These are phyloP conservation scores for Strigamia crassipes DNA, from an alignment of 2,888 invertebrate species.

Conservation along the genomic window DNA sequence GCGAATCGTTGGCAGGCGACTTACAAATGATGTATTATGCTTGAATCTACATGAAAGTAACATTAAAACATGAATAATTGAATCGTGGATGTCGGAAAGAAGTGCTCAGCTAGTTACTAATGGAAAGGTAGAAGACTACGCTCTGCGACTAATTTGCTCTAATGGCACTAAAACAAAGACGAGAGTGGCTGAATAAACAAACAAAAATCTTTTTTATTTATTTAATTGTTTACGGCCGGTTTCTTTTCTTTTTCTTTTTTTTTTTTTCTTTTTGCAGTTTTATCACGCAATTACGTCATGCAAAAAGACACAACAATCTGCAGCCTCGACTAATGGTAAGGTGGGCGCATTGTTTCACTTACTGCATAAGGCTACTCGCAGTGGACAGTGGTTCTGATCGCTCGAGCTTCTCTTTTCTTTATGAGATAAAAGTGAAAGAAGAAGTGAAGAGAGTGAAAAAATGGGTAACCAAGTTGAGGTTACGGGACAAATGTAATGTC, in stretches of 20 bases:
- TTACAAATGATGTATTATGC: slow-evolving; percentile 91
- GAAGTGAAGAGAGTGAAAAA: slow-evolving; percentile 43
- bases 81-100: background rate
- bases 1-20: slow-evolving; percentile 84
- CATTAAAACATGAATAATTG: background rate
- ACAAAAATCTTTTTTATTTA: background rate
- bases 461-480: background rate
- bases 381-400: slow-evolving; percentile 48
- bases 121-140: background rate
- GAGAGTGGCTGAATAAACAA: background rate
- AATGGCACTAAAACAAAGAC: background rate
- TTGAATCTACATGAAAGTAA: slow-evolving; percentile 70
- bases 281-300: background rate
- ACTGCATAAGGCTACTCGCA: slow-evolving; percentile 51
- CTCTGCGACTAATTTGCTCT: slow-evolving; percentile 5
- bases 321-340: background rate
- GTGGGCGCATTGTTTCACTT: slow-evolving; percentile 45
- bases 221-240: background rate
- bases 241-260: too few species aligned
- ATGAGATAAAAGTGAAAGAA: slow-evolving; percentile 43
- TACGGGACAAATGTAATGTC: background rate
- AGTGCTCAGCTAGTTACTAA: background rate
- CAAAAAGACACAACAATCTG: background rate
- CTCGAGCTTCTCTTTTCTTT: slow-evolving; percentile 50
- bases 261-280: too few species aligned